A percentile compares a stretch with the other conserved stretches of the same genome.
These are phyloP conservation scores for Erebia epiphron DNA, from an alignment of 2,888 invertebrate genomes.

Conservation along the genomic window DNA sequence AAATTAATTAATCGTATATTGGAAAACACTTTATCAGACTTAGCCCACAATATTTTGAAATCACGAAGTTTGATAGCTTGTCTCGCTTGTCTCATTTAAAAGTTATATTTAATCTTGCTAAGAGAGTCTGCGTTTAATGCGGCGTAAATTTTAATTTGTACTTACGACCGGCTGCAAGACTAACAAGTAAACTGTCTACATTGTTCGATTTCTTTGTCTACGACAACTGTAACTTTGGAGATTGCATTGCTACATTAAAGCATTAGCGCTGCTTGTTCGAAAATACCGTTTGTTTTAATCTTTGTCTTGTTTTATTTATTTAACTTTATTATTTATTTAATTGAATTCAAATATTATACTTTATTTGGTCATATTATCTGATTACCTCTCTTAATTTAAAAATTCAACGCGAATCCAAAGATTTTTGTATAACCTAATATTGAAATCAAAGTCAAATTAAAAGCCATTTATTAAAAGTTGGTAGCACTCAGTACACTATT, in stretches of 20 bases:
- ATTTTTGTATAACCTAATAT: too few relatives aligned
- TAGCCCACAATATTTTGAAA: conserved; percentile 10
- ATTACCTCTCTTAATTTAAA: too few relatives aligned
- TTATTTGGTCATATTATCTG: too few relatives aligned
- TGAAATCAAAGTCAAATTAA: too few relatives aligned
- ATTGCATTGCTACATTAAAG: conserved; percentile 19
- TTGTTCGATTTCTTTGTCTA: conserved; percentile 29
- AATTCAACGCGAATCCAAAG: too few relatives aligned
- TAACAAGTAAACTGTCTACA: conserved; percentile 45
- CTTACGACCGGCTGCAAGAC: conserved; percentile 28
- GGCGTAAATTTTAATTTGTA: conserved; percentile 44
- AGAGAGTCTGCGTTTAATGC: conserved; percentile 43
- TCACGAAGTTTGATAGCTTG: conserved; percentile 42
- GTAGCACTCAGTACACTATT: too few relatives aligned
- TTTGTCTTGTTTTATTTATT: neutral
- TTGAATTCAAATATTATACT: too few relatives aligned
- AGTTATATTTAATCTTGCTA: conserved; percentile 60
- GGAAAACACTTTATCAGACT: conserved; percentile 25
- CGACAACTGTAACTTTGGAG: conserved; percentile 16
- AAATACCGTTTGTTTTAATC: neutral
- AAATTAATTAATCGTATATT: conserved; percentile 1
- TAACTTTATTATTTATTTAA: neutral
- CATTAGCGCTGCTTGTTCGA: conserved; percentile 1
- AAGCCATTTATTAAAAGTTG: too few relatives aligned
- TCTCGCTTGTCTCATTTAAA: conserved; percentile 56